A percentile compares a stretch with the other conserved stretches of the same genome.
Evolutionary conservation across 2,888 invertebrate species (phyloP).

Genomic region (Heteromyza rotundicornis): DNA sequence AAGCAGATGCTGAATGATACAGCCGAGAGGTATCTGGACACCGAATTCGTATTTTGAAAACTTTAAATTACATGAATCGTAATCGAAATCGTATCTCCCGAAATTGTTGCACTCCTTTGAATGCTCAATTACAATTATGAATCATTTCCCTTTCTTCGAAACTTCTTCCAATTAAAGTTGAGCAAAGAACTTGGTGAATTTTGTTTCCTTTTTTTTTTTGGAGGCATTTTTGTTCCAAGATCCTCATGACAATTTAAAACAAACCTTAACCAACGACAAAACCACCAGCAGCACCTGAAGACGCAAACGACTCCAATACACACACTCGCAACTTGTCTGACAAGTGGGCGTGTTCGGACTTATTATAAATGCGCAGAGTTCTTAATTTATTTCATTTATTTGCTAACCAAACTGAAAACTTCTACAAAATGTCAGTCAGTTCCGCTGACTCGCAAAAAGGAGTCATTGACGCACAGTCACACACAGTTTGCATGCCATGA

Average conservation of each 20-base stretch:
- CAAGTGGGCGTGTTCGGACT: slow-evolving; percentile 3
- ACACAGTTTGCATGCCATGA: slow-evolving; percentile 1
- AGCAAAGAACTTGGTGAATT: no score
- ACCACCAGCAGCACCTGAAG: not conserved
- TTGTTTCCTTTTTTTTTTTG: no score
- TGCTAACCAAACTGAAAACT: not conserved
- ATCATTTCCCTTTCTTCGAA: no score
- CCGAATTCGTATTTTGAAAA: no score
- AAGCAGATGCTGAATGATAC: no score
- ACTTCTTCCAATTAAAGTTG: no score
- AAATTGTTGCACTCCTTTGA: no score
- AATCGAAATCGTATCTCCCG: no score
- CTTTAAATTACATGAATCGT: no score
- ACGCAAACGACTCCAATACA: not conserved
- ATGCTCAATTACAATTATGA: no score
- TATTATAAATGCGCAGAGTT: slow-evolving; percentile 6
- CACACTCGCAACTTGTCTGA: not conserved
- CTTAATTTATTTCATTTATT: slow-evolving; percentile 7
- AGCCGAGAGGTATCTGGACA: no score
- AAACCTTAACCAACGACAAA: not conserved
- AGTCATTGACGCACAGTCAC: not conserved
- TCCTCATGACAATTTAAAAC: not conserved
- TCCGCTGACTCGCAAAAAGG: not conserved
- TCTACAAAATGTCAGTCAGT: not conserved
- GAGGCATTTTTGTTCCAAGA: no score